phyloP scores from a whole-genome alignment of 2,797 vertebrate species.

The Melanotaenia nigrans region DNA sequence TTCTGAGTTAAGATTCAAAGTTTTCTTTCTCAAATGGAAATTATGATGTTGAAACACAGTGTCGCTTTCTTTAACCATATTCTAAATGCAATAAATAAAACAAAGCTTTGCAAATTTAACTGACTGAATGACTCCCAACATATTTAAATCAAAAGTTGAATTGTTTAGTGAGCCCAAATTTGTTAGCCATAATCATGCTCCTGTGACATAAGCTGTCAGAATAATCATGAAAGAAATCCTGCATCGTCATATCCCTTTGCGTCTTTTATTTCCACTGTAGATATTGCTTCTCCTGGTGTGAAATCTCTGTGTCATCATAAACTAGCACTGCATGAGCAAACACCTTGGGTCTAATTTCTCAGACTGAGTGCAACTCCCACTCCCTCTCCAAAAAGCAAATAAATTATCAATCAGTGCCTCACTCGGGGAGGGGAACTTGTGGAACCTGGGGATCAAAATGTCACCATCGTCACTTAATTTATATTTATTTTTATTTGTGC shows the following conservation, averaged over 20 bases:
- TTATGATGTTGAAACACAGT: neutral
- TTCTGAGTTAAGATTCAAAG: too few relatives aligned
- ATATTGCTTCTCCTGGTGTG: neutral
- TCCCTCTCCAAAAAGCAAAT: conserved; percentile 25
- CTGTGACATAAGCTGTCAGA: neutral
- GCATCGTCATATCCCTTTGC: neutral
- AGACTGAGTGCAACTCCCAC: conserved; percentile 22
- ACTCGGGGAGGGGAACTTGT: conserved; percentile 17
- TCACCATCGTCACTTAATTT: conserved; percentile 53
- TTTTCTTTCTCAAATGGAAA: neutral
- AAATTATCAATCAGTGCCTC: conserved; percentile 46
- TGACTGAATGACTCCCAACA: neutral
- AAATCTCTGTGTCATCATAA: conserved; percentile 1
- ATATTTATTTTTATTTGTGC: conserved; percentile 36
- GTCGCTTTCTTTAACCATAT: neutral
- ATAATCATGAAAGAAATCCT: neutral
- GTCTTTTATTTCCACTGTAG: neutral
- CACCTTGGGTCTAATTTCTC: conserved; percentile 37
- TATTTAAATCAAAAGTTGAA: neutral
- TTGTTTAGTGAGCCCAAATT: too few relatives aligned
- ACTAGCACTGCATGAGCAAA: conserved; percentile 18
- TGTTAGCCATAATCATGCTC: too few relatives aligned
- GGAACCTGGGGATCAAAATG: conserved; percentile 43
- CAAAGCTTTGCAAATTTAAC: neutral
- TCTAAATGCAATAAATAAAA: neutral